phyloP scores from a whole-genome alignment of 2,888 invertebrate species.

The Drosophila algonquin region DNA sequence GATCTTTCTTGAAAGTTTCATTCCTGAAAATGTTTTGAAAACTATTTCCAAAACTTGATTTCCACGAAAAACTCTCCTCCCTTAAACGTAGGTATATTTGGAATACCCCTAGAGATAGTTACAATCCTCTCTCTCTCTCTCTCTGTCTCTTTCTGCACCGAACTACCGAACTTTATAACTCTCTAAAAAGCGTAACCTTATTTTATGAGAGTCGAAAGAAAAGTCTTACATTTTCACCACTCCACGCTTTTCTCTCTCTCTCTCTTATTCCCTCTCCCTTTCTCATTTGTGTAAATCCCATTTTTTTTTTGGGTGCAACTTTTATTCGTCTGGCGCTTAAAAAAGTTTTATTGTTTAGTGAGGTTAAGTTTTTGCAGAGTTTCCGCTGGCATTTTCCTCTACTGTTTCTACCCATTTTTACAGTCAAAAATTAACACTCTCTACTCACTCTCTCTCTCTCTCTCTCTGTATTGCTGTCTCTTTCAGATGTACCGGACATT shows the following conservation, averaged over 20 bases:
- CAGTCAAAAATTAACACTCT: slow-evolving; percentile 62
- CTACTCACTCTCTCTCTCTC: slow-evolving; percentile 1
- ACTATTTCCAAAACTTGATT: not conserved
- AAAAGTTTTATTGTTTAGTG: slow-evolving; percentile 31
- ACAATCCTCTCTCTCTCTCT: too few relatives aligned
- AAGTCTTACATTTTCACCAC: not conserved
- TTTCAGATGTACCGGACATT: slow-evolving; percentile 86
- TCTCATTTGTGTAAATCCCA: slow-evolving; percentile 6
- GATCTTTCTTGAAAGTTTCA: not conserved
- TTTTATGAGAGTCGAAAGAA: not conserved
- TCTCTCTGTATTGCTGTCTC: slow-evolving; percentile 13
- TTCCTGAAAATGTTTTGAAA: not conserved
- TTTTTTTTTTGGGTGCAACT: slow-evolving; percentile 7
- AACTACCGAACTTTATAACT: not conserved
- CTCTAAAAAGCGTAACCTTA: not conserved
- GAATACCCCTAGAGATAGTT: not conserved
- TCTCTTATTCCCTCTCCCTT: not conserved
- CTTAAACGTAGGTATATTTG: not conserved
- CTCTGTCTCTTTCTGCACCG: not conserved
- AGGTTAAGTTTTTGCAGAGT: slow-evolving; percentile 20
- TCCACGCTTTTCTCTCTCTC: not conserved
- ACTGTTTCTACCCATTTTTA: slow-evolving; percentile 44
- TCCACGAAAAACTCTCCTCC: not conserved
- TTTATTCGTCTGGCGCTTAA: slow-evolving; percentile 20
- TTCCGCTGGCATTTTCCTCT: not conserved